phyloP scores from a whole-genome alignment of 23 tunicate species.

The Phallusia fumigata region DNA sequence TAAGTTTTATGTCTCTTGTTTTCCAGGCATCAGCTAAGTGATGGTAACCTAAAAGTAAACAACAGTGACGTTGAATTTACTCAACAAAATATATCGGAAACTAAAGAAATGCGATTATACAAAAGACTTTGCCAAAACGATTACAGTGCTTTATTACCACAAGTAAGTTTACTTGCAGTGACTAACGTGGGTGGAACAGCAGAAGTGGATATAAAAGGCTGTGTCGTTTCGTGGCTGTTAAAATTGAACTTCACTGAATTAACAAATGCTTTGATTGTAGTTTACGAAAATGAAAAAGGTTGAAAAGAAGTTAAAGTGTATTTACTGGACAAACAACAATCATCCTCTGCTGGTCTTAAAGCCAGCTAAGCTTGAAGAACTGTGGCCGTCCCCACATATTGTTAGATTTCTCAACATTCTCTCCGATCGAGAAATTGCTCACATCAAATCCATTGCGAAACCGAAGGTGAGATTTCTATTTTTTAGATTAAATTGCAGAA shows the following conservation, averaged over 20 bases:
- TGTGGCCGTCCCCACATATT: conserved; percentile 77
- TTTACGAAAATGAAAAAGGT: neutral
- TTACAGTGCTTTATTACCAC: neutral
- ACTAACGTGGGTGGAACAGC: too few species aligned
- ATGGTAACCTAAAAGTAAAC: conserved; percentile 42
- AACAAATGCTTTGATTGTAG: too few species aligned
- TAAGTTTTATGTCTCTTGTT: conserved; percentile 46
- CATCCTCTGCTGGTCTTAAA: conserved; percentile 40
- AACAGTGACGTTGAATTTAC: conserved; percentile 26
- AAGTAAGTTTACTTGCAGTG: too few species aligned
- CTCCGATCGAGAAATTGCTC: conserved; percentile 49
- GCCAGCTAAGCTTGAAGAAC: conserved; percentile 90
- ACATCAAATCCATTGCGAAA: conserved; percentile 68
- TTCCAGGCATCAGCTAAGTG: conserved; percentile 13
- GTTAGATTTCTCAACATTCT: conserved; percentile 81
- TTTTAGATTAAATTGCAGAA: neutral
- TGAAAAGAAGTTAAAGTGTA: conserved; percentile 61
- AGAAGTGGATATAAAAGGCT: too few species aligned
- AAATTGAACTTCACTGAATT: too few species aligned
- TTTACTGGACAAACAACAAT: conserved; percentile 70
- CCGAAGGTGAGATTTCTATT: conserved; percentile 30
- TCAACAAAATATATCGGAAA: neutral
- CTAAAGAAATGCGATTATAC: conserved; percentile 41
- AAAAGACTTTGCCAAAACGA: conserved; percentile 73
- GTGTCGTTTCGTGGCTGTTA: too few species aligned